phyloP scores from a whole-genome alignment of 2,797 vertebrate species.

The Nasua narica region DNA sequence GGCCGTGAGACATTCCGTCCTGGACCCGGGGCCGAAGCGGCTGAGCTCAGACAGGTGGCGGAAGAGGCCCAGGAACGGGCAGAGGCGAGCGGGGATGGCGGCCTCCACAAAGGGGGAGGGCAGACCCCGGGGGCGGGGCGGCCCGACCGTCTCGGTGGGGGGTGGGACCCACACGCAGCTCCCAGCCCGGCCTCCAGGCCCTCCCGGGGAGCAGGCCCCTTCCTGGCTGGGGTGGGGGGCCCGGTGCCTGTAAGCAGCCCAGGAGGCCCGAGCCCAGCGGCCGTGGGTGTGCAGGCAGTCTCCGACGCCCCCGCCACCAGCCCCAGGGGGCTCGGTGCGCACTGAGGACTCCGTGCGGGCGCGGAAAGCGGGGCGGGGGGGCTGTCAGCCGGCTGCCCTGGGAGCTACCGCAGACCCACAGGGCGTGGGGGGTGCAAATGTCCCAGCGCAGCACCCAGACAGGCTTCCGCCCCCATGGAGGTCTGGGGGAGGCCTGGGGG shows the following conservation, averaged over 20 bases:
- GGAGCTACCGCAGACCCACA: background rate
- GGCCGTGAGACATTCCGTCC: background rate
- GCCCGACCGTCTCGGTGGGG: background rate
- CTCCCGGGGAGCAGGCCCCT: background rate
- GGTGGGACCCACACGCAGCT: background rate
- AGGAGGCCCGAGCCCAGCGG: background rate
- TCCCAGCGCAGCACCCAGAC: background rate
- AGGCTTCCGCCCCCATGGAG: background rate
- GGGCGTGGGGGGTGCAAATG: background rate
- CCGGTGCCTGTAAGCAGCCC: background rate
- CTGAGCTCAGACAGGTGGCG: background rate
- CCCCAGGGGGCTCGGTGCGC: background rate
- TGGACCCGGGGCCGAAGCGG: accelerated
- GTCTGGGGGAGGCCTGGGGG: background rate
- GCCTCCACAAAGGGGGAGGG: background rate
- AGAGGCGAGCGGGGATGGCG: accelerated
- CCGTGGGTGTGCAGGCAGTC: background rate
- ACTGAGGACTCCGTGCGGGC: accelerated
- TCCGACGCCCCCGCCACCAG: background rate
- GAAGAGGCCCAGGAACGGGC: background rate
- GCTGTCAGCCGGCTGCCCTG: background rate
- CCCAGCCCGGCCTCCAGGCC: background rate
- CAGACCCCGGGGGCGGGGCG: background rate
- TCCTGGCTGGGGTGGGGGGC: background rate
- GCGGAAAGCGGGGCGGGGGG: background rate